Base-by-base conservation (phyloP, 2,797 vertebrate genomes). In the Eleutherodactylus coqui region DNA sequence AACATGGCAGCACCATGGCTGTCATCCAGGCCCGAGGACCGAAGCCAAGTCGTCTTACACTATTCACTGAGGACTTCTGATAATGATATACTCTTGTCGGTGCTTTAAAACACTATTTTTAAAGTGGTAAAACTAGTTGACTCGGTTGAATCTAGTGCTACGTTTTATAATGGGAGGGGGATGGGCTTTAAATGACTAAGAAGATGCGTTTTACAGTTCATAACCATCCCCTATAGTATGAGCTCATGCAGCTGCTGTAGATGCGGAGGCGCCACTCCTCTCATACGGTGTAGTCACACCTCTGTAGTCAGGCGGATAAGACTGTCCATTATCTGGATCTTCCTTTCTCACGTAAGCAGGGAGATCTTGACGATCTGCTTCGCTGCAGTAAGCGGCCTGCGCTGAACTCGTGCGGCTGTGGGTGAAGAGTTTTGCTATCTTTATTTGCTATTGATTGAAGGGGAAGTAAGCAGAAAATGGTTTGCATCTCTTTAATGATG, bases 291-390 rank as follows among this genome's bases (percentile, higher is more conserved):
- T 9, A 49, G 60, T 10, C 53, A 76, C 58, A 75, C 75, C 82
- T 38, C 62, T 21, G 47, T 62, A 9, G 32, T 10, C 27, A 47
- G 19, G 32, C 62, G 58, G 75, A 47, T 24, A 82, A 55, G 49
- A 72, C 29, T 79, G 70, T 75, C 85, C 85, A 86, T 86, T 86
- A 86, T 78, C 53, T 73, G 34, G 7, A 17, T 38, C 24, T 5
- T 75, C 41, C 43, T 62, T 32, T 67, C 85, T 82, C 85, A 86
- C 85, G 58, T 86, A 75, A 69, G 70, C 85, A 69, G 79, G 43
- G 85, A 86, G 41, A 81, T 73, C n/a, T 79, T 87, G 70, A 72
- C 88, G 83, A 88, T 29, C 19, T n/a, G 7, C 83, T 77, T 75
- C 88, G 13, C 36, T 62, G 58, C 58, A 64, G 16, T 16, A 29